Percentiles rank a stretch among this genome's conserved stretches.
Conservation (phyloP, 2,797 vertebrate genomes). For the Garrulus glandarius region DNA sequence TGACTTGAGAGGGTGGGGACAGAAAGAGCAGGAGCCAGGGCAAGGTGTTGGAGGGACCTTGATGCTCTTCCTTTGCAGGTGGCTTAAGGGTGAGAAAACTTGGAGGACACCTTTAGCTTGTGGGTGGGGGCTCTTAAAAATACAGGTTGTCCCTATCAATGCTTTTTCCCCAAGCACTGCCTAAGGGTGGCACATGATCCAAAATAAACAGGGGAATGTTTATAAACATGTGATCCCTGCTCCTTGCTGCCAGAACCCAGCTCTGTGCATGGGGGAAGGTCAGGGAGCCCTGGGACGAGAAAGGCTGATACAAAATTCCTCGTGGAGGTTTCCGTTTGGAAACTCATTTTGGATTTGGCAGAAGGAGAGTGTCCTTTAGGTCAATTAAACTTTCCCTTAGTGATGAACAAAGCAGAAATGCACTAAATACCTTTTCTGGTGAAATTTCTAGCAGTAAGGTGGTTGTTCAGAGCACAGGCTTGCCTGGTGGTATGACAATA, state of each 20-base stretch:
- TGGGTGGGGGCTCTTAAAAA: not conserved
- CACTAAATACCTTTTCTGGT: not conserved
- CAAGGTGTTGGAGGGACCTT: not conserved
- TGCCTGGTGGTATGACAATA: not conserved
- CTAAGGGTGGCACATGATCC: not conserved
- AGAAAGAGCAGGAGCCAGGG: not conserved
- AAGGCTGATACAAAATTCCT: fast-evolving
- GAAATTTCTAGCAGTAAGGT: not conserved
- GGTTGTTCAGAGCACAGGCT: not conserved
- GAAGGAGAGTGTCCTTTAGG: not conserved
- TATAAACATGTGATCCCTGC: not conserved
- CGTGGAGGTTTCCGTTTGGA: fast-evolving
- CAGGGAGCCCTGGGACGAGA: not conserved
- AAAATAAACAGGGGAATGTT: not conserved
- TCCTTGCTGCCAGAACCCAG: not conserved
- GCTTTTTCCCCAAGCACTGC: not conserved
- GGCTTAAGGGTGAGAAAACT: not conserved
- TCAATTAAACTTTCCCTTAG: not conserved
- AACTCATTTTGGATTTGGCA: not conserved
- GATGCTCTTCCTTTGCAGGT: not conserved
- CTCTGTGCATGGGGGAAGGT: fast-evolving
- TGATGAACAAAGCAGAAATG: not conserved
- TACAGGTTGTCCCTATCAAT: fast-evolving
- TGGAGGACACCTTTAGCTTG: too few relatives aligned
- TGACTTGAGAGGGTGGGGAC: not conserved